These are phyloP conservation scores for Sesamia nonagrioides DNA, from an alignment of 1,140 invertebrate species.

Conservation along the genomic window DNA sequence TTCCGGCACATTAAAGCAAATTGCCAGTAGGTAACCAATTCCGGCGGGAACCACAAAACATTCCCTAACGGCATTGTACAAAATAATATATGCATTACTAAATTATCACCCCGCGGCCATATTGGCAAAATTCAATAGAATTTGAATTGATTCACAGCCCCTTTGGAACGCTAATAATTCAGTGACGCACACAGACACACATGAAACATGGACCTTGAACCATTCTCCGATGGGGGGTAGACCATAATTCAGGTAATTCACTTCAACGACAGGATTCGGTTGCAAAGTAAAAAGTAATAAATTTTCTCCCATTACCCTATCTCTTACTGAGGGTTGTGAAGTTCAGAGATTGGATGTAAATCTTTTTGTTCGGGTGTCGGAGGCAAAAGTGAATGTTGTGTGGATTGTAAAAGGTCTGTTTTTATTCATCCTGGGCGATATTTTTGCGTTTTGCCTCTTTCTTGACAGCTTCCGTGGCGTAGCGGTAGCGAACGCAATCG, in stretches of 20 bases:
- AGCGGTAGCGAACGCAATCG: too few species aligned
- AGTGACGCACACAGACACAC: not conserved
- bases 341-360: constrained; percentile 26
- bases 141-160: not conserved
- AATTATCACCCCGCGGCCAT: constrained; percentile 20
- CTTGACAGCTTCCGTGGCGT: too few species aligned
- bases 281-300: constrained; percentile 20
- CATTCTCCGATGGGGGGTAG: not conserved
- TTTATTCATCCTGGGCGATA: not conserved
- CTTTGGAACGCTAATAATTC: constrained; percentile 9
- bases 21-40: not conserved
- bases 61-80: not conserved
- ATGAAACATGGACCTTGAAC: not conserved
- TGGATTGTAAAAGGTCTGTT: not conserved
- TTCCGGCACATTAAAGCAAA: not conserved
- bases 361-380: not conserved
- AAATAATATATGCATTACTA: constrained; percentile 11
- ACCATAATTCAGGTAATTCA: constrained; percentile 37
- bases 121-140: constrained; percentile 19
- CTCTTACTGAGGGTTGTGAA: constrained; percentile 8
- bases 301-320: not conserved
- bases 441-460: not conserved
- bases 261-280: not conserved
- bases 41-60: not conserved
- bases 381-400: not conserved